phyloP scores from a whole-genome alignment of 2,113 vertebrate genomes.

The Ceyx cyanopectus region DNA sequence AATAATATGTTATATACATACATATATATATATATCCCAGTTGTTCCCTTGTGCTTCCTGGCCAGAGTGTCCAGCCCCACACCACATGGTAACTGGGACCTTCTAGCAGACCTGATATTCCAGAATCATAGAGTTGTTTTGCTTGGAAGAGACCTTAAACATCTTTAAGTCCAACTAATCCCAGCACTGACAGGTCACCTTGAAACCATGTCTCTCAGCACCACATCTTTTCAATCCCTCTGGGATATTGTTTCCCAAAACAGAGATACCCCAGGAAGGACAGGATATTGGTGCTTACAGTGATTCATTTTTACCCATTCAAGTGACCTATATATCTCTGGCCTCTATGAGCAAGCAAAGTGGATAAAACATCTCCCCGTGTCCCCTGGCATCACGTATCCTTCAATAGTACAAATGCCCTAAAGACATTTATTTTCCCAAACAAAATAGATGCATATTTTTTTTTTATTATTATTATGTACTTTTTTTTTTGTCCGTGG shows the following conservation, averaged over 20 bases:
- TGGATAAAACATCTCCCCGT: background rate
- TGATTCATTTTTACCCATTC: background rate
- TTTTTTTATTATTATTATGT: background rate
- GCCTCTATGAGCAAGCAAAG: background rate
- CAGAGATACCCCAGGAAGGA: background rate
- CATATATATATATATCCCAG: rapidly evolving
- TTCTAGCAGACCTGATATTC: background rate
- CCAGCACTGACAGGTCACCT: background rate
- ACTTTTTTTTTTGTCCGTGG: background rate
- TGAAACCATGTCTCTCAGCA: background rate
- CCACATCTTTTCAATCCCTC: background rate
- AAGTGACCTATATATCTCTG: background rate
- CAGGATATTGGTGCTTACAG: background rate
- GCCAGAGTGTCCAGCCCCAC: background rate
- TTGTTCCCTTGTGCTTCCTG: background rate
- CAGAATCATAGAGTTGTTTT: background rate
- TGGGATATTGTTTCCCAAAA: background rate
- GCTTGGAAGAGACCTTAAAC: background rate
- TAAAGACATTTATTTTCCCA: conserved; percentile 17
- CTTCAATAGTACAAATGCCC: conserved; percentile 56
- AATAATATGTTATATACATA: rapidly evolving
- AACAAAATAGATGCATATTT: conserved; percentile 53
- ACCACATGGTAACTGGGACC: background rate
- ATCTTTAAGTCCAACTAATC: background rate
- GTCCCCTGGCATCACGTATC: conserved; percentile 4